Conservation (phyloP, 2,888 invertebrate genomes). For the Nephrotoma guestfalica region DNA sequence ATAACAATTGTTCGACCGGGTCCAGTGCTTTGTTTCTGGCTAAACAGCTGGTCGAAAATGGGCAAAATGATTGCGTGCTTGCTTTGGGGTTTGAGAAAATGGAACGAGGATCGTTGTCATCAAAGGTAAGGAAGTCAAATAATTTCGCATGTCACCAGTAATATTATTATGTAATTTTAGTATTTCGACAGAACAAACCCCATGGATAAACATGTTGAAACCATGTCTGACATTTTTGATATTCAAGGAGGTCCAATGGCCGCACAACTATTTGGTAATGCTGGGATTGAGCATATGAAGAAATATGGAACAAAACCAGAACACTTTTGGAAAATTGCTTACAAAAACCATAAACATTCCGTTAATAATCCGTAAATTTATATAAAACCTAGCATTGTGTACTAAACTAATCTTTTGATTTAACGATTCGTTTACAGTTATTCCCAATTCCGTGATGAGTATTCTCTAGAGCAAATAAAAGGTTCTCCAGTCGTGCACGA, state of each 20-base stretch:
- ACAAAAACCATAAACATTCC: conserved; percentile 96
- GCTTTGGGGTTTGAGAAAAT: conserved; percentile 98
- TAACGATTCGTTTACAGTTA: conserved; percentile 36
- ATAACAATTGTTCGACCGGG: conserved; percentile 97
- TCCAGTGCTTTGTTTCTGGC: conserved; percentile 82
- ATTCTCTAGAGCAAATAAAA: conserved; percentile 78
- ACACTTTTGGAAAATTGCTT: conserved; percentile 95
- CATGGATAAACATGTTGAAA: conserved; percentile 71
- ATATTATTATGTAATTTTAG: conserved; percentile 24
- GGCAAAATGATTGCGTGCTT: conserved; percentile 71
- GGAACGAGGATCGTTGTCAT: conserved; percentile 80
- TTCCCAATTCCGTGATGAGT: conserved; percentile 88
- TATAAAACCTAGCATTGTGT: background rate
- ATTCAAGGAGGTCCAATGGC: conserved; percentile 74
- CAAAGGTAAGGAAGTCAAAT: conserved; percentile 39
- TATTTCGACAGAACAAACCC: conserved; percentile 76
- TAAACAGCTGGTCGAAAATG: conserved; percentile 81
- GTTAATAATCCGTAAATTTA: conserved; percentile 78
- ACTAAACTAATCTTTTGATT: background rate
- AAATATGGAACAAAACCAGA: conserved; percentile 78
- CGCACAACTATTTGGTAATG: conserved; percentile 93
- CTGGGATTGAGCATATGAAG: conserved; percentile 75
- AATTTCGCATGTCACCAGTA: background rate
- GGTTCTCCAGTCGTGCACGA: conserved; percentile 80
- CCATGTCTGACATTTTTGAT: conserved; percentile 72